A percentile compares a stretch with the other conserved stretches of the same genome.
These are phyloP conservation scores for Glossophaga mutica DNA, from an alignment of 2,797 vertebrate species.

Conservation along the genomic window DNA sequence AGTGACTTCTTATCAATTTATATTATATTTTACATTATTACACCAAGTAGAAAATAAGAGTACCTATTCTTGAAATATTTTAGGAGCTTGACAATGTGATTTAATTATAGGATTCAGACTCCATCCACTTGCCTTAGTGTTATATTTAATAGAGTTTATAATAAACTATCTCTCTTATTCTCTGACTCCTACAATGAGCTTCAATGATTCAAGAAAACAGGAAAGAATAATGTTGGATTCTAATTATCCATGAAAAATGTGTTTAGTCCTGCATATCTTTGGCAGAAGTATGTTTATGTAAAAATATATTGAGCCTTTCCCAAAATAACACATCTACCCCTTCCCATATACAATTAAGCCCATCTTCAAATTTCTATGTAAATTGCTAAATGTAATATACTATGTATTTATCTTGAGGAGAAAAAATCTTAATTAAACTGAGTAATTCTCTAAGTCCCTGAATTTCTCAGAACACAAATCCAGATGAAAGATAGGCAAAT, in stretches of 20 bases:
- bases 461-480: neutral
- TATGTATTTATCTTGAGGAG: neutral
- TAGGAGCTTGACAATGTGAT: neutral
- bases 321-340: neutral
- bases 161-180: neutral
- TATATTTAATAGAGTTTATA: neutral
- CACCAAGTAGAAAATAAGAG: neutral
- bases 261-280: neutral
- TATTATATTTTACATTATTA: neutral
- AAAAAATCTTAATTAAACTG: neutral
- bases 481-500: neutral
- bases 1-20: neutral
- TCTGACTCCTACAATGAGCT: neutral
- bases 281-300: neutral
- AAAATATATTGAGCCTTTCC: neutral
- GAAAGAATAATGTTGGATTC: neutral
- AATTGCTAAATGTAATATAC: neutral
- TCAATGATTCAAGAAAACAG: neutral
- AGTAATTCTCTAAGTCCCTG: neutral
- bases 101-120: slow-evolving; percentile 14
- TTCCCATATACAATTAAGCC: neutral
- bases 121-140: neutral
- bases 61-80: neutral
- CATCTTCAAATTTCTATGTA: neutral
- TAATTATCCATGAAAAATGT: neutral